Evolutionary conservation across 1,140 invertebrate genomes (phyloP).

Genomic region (Macrocentrus cingulum): DNA sequence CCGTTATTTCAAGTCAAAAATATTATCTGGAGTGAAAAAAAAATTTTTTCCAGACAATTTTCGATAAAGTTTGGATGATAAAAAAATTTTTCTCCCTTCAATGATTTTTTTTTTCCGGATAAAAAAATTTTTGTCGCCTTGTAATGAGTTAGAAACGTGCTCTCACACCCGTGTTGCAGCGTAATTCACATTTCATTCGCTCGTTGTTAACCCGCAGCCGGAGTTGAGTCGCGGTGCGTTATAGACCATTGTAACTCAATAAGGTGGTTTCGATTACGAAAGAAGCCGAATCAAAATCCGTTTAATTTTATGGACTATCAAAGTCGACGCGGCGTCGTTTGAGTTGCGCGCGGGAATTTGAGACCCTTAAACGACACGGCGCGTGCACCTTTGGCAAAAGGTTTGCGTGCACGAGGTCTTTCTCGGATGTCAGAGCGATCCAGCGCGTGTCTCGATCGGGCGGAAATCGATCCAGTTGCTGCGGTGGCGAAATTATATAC

Average conservation of each 20-base stretch:
- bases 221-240: background rate
- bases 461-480: slow-evolving; percentile 30
- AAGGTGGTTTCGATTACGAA: slow-evolving; percentile 37
- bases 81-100: background rate
- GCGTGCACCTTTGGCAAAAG: slow-evolving; percentile 8
- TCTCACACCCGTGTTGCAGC: no score
- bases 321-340: slow-evolving; percentile 35
- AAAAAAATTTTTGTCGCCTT: no score
- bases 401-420: background rate
- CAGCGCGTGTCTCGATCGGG: background rate
- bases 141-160: background rate
- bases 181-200: background rate
- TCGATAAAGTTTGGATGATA: no score
- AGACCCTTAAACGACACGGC: slow-evolving; percentile 25
- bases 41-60: no score
- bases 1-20: no score
- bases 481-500: slow-evolving; percentile 2
- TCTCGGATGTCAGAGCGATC: no score
- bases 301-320: slow-evolving; percentile 43
- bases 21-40: no score
- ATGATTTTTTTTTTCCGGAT: background rate
- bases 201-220: background rate
- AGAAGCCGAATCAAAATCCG: slow-evolving; percentile 44
- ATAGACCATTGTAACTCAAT: slow-evolving; percentile 18
- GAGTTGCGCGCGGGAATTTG: slow-evolving; percentile 25